Percentiles rank a stretch among this genome's conserved stretches.
phyloP scores from a whole-genome alignment of 2,888 invertebrate species.

The Loripinus fragilis region DNA sequence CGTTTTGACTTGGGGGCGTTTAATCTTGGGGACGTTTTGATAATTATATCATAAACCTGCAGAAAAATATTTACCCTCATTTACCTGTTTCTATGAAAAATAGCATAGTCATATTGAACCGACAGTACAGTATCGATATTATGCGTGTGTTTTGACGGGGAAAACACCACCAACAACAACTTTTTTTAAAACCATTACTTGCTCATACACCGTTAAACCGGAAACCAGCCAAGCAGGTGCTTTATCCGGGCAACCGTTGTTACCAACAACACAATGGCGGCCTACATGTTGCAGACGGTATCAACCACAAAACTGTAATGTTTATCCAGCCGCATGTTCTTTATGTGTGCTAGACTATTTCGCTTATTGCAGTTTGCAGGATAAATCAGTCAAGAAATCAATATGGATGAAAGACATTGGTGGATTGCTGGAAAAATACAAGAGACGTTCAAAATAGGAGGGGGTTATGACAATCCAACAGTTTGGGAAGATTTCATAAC shows the following conservation, averaged over 20 bases:
- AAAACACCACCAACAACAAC: too few species aligned
- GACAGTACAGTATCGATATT: too few species aligned
- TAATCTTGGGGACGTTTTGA: too few species aligned
- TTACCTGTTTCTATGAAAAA: too few species aligned
- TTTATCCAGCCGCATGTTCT: neutral
- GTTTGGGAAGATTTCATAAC: slow-evolving; percentile 82
- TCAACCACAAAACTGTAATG: neutral
- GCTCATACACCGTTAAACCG: neutral
- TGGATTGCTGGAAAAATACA: slow-evolving; percentile 83
- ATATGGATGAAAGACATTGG: slow-evolving; percentile 84
- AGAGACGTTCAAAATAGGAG: slow-evolving; percentile 82
- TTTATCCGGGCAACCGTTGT: slow-evolving; percentile 70
- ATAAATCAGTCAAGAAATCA: too few species aligned
- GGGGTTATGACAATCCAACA: slow-evolving; percentile 81
- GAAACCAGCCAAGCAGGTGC: slow-evolving; percentile 38
- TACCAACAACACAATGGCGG: slow-evolving; percentile 79
- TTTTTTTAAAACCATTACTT: neutral
- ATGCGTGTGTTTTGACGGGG: too few species aligned
- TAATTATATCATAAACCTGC: too few species aligned
- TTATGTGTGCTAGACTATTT: too few species aligned
- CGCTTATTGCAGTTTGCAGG: too few species aligned
- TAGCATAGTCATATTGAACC: too few species aligned
- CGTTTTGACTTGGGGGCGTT: too few species aligned
- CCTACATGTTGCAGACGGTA: slow-evolving; percentile 57
- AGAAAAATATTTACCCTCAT: too few species aligned